Evolutionary conservation across 2,888 invertebrate species (phyloP), one percentile per base, ranked within the genome.

Genomic region (Amblyjoppa proteus): DNA sequence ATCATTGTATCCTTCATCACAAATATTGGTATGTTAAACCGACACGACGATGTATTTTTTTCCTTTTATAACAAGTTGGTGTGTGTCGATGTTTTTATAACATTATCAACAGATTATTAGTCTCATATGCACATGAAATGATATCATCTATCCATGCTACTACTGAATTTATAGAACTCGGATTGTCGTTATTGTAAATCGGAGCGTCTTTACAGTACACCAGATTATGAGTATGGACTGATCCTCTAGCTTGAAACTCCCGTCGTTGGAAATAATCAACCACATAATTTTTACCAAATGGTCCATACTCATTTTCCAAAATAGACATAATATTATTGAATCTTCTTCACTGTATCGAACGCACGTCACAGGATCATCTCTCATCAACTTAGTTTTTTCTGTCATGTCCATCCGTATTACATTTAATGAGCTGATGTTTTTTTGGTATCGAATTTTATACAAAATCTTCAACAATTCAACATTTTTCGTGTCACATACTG

Each of bases 401-500:
- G 78, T 53, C 16, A 49, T 79, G 86, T 81, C 58, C 49, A 89
- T 51, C 6, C 34, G 28, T 28, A 78, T 45, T 4, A 53, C 70
- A 61, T 74, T 38, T 56, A n/a, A 34, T 25, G 53, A 61, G 45
- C 51, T 81, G 53, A 69, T 79, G 0, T 66, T 69, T 58, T 70
- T 34, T 25, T 61, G 64, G 51, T 78, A 11, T 70, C 73, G 80
- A 78, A 91, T 88, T 88, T 92, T 93, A 81, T 91, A 90, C 4
- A 94, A 89, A 88, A 92, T 56, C 68, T 86, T 90, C 0, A 94
- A 89, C 61, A 94, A 85, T 87, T 80, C 87, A 38, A 88, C 5
- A 94, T 94, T 94, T 61, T 89, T 86, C 84, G 91, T 87, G 91
- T 94, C 94, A 87, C 93, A 93, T 2, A 93, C 93, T 89, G 93